Percentiles rank a stretch among this genome's conserved stretches.
Evolutionary conservation across 2,888 invertebrate species (phyloP).

Genomic region (Chorisops tibialis): DNA sequence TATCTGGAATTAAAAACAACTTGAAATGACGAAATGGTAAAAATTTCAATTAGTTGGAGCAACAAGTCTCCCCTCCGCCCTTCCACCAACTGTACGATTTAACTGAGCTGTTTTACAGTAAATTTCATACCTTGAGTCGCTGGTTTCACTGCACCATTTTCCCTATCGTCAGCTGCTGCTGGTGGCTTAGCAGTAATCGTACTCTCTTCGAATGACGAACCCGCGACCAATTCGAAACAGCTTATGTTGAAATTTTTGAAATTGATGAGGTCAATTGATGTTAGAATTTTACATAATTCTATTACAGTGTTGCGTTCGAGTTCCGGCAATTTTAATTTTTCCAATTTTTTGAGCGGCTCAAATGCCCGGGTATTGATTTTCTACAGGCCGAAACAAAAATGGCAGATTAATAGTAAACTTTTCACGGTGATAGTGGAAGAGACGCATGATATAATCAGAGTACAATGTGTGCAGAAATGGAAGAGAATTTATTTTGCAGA

Average conservation of each 20-base stretch:
- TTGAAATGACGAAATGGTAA: too few relatives aligned
- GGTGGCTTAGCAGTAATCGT: conserved; percentile 34
- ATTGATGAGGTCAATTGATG: conserved; percentile 49
- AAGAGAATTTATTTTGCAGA: neutral
- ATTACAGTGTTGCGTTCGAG: conserved; percentile 42
- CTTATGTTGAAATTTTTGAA: conserved; percentile 48
- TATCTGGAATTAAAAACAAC: neutral
- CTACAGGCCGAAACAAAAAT: conserved; percentile 41
- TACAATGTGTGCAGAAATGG: neutral
- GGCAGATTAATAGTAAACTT: too few relatives aligned
- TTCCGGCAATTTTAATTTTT: conserved; percentile 48
- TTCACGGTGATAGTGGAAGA: too few relatives aligned
- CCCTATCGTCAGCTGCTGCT: neutral
- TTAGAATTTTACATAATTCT: conserved; percentile 46
- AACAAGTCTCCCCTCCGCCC: too few relatives aligned
- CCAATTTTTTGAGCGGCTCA: conserved; percentile 45
- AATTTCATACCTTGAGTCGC: neutral
- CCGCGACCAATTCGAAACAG: conserved; percentile 48
- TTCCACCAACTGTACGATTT: too few relatives aligned
- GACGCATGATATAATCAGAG: neutral
- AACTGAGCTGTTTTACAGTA: too few relatives aligned
- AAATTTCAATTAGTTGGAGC: too few relatives aligned
- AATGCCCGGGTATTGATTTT: conserved; percentile 51
- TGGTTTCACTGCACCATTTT: neutral
- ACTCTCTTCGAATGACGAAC: conserved; percentile 49